phyloP scores from a whole-genome alignment of 30 jellyfish, hydroid and myxozoan genomes.

The Aurelia sp. region DNA sequence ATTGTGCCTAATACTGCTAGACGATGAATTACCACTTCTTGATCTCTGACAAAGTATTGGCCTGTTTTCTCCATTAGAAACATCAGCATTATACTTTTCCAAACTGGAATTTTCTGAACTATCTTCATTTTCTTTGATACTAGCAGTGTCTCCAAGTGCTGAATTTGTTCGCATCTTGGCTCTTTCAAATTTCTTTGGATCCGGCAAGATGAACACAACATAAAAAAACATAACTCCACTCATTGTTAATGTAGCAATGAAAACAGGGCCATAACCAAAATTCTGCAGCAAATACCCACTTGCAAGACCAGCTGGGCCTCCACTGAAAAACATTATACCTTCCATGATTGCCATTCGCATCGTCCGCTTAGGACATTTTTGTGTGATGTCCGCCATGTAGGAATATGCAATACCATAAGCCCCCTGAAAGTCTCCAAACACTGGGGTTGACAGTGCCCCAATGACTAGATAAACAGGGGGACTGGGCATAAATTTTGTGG shows the following conservation, averaged over 20 bases:
- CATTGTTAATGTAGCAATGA: conserved; percentile 43
- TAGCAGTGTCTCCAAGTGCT: not conserved
- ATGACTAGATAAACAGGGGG: conserved; percentile 36
- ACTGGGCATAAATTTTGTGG: conserved; percentile 39
- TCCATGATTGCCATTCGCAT: conserved; percentile 92
- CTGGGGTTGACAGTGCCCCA: conserved; percentile 53
- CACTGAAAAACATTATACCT: conserved; percentile 79
- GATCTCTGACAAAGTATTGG: conserved; percentile 20
- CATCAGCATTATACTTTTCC: too few relatives aligned
- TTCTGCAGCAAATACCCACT: conserved; percentile 77
- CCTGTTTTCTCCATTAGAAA: conserved; percentile 1
- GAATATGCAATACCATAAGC: conserved; percentile 90
- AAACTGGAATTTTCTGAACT: not conserved
- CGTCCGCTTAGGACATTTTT: conserved; percentile 75
- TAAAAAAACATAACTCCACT: conserved; percentile 57
- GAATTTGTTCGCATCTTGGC: not conserved
- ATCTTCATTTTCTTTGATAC: not conserved
- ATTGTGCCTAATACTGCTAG: not conserved
- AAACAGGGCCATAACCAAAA: conserved; percentile 84
- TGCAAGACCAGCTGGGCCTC: conserved; percentile 85
- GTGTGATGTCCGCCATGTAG: conserved; percentile 89
- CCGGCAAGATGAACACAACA: conserved; percentile 72
- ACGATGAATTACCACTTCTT: not conserved
- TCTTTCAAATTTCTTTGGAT: conserved; percentile 14
- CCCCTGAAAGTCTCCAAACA: conserved; percentile 82